A percentile compares a stretch with the other conserved stretches of the same genome.
phyloP scores from a whole-genome alignment of 2,113 vertebrate species.

The Hemicordylus capensis region DNA sequence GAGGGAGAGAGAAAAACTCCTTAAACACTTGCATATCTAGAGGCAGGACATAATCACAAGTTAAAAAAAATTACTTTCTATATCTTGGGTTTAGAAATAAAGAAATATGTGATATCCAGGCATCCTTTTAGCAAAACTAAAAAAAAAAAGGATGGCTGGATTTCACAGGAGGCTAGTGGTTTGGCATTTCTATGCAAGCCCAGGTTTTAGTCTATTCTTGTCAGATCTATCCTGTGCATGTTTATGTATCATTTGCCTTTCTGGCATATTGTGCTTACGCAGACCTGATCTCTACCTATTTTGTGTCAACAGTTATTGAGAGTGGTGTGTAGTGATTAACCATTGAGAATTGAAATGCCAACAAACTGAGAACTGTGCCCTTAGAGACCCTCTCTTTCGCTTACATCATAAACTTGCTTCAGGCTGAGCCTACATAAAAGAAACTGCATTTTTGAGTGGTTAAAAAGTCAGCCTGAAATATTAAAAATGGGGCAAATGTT shows the following conservation, averaged over 20 bases:
- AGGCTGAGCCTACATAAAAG: constrained; percentile 75
- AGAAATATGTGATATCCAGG: no score
- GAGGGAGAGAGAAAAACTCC: no score
- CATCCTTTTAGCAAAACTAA: no score
- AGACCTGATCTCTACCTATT: constrained; percentile 87
- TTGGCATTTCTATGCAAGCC: constrained; percentile 63
- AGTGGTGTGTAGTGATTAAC: constrained; percentile 72
- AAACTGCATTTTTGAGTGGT: constrained; percentile 78
- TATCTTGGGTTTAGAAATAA: no score
- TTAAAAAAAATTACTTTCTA: no score
- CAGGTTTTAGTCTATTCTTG: constrained; percentile 78
- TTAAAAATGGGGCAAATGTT: constrained; percentile 65
- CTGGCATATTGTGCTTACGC: constrained; percentile 89
- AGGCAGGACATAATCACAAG: no score
- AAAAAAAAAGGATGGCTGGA: neutral
- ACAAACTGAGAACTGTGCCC: constrained; percentile 61
- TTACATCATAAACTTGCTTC: constrained; percentile 81
- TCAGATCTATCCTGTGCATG: constrained; percentile 71
- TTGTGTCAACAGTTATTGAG: constrained; percentile 86
- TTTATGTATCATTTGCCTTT: constrained; percentile 83
- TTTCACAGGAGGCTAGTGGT: constrained; percentile 27
- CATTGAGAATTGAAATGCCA: constrained; percentile 36
- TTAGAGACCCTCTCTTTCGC: constrained; percentile 68
- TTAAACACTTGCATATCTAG: no score
- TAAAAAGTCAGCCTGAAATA: constrained; percentile 71